phyloP scores from a whole-genome alignment of 2,888 invertebrate genomes.

The Dione vanillae region DNA sequence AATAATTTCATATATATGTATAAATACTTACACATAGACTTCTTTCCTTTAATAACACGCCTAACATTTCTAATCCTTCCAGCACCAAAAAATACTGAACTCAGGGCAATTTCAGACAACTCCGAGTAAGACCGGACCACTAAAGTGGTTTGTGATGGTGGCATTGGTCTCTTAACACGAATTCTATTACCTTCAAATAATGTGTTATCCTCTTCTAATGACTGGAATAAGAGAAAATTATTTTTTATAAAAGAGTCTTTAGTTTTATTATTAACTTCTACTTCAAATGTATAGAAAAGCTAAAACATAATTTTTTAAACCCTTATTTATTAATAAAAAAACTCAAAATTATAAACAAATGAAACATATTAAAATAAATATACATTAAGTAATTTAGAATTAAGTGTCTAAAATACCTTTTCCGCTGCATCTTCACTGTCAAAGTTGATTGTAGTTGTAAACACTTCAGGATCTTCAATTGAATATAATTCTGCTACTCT shows the following conservation, averaged over 20 bases:
- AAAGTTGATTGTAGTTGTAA: conserved; percentile 70
- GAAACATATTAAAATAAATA: too few species aligned
- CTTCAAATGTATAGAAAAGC: too few species aligned
- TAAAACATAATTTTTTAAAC: too few species aligned
- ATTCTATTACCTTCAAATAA: conserved; percentile 59
- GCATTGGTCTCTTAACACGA: conserved; percentile 58
- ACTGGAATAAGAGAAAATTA: conserved; percentile 53
- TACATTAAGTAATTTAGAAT: too few species aligned
- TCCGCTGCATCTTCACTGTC: conserved; percentile 61
- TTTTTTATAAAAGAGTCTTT: background rate
- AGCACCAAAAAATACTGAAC: conserved; percentile 58
- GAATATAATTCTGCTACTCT: conserved; percentile 71
- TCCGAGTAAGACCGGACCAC: conserved; percentile 64
- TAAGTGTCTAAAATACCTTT: conserved; percentile 55
- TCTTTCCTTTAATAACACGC: conserved; percentile 66
- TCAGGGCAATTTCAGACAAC: conserved; percentile 59
- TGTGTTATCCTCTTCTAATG: conserved; percentile 62
- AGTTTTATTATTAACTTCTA: too few species aligned
- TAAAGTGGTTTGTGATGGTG: conserved; percentile 62
- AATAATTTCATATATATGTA: too few species aligned
- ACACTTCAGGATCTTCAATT: conserved; percentile 62
- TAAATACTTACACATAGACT: conserved; percentile 59
- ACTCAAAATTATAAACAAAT: too few species aligned
- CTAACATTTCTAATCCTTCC: conserved; percentile 68
- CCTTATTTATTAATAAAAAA: too few species aligned